Evolutionary conservation across 2,888 invertebrate genomes (phyloP).

Genomic region (Tricholauxania praeusta): DNA sequence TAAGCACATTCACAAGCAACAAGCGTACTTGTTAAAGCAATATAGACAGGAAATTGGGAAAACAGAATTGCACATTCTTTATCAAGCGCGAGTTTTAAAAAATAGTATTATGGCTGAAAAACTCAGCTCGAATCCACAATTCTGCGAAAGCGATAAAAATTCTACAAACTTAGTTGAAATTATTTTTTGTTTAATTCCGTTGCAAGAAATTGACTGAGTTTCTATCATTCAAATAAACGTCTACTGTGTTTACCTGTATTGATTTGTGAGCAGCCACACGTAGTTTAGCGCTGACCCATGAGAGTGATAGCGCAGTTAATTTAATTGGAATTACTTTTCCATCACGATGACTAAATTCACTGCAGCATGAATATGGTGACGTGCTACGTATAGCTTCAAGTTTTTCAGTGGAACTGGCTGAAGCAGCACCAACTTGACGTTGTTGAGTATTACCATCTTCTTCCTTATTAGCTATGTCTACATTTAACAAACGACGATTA

Average conservation of each 20-base stretch:
- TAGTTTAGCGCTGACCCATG: slow-evolving; percentile 73
- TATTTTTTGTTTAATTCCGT: no score
- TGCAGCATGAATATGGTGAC: slow-evolving; percentile 64
- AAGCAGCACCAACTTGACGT: slow-evolving; percentile 2
- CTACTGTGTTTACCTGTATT: slow-evolving; percentile 62
- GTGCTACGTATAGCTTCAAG: slow-evolving; percentile 52
- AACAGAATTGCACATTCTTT: no score
- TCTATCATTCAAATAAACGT: slow-evolving; percentile 46
- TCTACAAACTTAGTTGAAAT: no score
- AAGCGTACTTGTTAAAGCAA: no score
- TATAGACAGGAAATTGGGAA: no score
- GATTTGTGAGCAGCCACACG: slow-evolving; percentile 71
- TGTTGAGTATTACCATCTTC: background rate
- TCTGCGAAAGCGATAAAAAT: no score
- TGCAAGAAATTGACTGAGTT: no score
- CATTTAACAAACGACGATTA: slow-evolving; percentile 51
- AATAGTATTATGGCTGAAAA: no score
- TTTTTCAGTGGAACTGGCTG: background rate
- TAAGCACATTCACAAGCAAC: no score
- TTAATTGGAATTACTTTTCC: slow-evolving; percentile 69
- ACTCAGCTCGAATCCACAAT: no score
- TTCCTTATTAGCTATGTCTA: background rate
- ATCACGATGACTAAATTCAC: slow-evolving; percentile 65
- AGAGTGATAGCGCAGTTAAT: slow-evolving; percentile 71
- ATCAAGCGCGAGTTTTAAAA: no score